A percentile compares a stretch with the other conserved stretches of the same genome.
phyloP scores from a whole-genome alignment of 2,797 vertebrate genomes.

The Cottoperca gobio region DNA sequence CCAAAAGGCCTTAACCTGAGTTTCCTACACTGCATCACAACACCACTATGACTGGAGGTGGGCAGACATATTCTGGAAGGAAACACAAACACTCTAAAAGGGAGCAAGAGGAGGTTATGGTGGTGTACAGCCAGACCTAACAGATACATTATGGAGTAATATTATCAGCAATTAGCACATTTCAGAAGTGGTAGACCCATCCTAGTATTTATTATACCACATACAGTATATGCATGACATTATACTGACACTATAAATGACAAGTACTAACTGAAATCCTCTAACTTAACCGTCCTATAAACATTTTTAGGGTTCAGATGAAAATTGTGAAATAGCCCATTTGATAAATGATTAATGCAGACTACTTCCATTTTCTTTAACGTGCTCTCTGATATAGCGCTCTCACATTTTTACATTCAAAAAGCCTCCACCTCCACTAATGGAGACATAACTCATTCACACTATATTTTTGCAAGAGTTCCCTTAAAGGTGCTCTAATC shows the following conservation, averaged over 20 bases:
- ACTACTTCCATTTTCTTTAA: neutral
- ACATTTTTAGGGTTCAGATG: slow-evolving; percentile 16
- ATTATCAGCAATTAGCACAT: neutral
- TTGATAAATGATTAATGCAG: slow-evolving; percentile 24
- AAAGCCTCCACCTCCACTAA: neutral
- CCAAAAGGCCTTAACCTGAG: slow-evolving; percentile 20
- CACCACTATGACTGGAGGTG: slow-evolving; percentile 3
- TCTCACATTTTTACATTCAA: neutral
- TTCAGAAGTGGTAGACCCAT: neutral
- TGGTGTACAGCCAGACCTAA: neutral
- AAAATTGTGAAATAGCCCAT: slow-evolving; percentile 16
- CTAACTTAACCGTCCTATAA: neutral
- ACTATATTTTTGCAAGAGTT: slow-evolving; percentile 1
- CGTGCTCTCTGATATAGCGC: neutral
- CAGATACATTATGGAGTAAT: neutral
- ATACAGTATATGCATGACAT: neutral
- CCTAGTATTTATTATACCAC: neutral
- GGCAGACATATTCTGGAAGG: slow-evolving; percentile 17
- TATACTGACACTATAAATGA: neutral
- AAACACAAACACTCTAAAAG: slow-evolving; percentile 17
- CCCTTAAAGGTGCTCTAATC: neutral
- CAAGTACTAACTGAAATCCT: neutral
- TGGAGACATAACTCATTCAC: neutral
- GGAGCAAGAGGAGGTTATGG: slow-evolving; percentile 11
- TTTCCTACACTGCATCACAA: neutral